Evolutionary conservation across 2,797 vertebrate species (phyloP).

Genomic region (Austrolebias charrua): DNA sequence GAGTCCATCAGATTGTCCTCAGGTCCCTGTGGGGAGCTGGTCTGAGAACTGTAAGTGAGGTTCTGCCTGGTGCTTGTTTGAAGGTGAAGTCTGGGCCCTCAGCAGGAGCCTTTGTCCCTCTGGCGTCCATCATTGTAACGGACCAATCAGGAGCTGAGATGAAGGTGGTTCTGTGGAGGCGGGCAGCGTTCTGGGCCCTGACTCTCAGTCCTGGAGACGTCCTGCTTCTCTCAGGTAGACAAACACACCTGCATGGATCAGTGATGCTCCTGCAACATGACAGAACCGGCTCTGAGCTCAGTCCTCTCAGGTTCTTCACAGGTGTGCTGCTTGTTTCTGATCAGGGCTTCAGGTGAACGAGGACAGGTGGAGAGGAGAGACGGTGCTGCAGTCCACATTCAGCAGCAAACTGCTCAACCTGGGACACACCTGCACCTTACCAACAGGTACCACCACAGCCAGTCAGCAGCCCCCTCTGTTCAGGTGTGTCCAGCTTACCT

Average conservation of each 20-base stretch:
- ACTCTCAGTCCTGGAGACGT: constrained; percentile 88
- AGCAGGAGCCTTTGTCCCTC: constrained; percentile 80
- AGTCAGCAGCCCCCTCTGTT: constrained; percentile 10
- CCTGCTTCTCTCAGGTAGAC: constrained; percentile 64
- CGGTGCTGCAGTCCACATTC: constrained; percentile 87
- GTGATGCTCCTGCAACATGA: background rate
- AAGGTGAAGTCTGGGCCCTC: constrained; percentile 78
- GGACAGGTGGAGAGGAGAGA: constrained; percentile 86
- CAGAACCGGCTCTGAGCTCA: background rate
- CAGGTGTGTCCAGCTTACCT: background rate
- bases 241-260: background rate
- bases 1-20: too few relatives aligned
- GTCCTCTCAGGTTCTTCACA: background rate
- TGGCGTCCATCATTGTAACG: constrained; percentile 85
- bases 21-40: too few relatives aligned
- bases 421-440: constrained; percentile 71
- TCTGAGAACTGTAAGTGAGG: background rate
- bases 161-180: constrained; percentile 89
- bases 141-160: constrained; percentile 87
- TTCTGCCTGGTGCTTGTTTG: background rate
- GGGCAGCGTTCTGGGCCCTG: constrained; percentile 87
- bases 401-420: constrained; percentile 86
- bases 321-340: constrained; percentile 2
- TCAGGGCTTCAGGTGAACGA: constrained; percentile 80
- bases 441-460: constrained; percentile 52